Base-by-base conservation (phyloP, 2,113 vertebrate species). In the Lathamus discolor region DNA sequence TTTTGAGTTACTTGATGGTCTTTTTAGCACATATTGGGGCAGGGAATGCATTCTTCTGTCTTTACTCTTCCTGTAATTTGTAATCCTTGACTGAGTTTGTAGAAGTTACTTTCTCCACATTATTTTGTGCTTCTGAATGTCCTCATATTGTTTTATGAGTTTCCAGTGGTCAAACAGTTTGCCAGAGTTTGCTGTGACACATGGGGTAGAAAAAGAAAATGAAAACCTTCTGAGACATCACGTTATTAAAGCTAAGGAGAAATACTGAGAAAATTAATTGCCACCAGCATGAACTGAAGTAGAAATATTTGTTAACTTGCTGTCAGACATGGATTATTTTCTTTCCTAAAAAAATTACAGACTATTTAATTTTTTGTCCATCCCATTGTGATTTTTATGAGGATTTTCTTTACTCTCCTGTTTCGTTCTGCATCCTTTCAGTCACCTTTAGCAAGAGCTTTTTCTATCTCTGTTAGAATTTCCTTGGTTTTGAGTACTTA, bases 201-300 rank as follows among this genome's bases (percentile, higher is more conserved):
- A 19, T 48, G 33, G 20, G 29, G 31, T 86, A 82, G 78, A 62
- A 79, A 91, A 94, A 77, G 49, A 92, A 90, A 95, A 86, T 37
- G 35, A 92, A 84, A 95, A 88, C 49, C 79, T 90, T 84, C 44
- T 79, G 66, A 95, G 89, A 59, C 33, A 79, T 90, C 57, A 79
- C 10, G 68, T 92, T 95, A 93, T 86, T 95, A 85, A 96, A 94
- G 57, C 64, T 41, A 88, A 80, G 46, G 35, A 51, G 22, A 68
- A 84, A 73, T 76, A 80, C 85, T 87, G 82, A 35, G 85, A 95
- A 93, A 94, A 96, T 86, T 93, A 96, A 94, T 93, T 95, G 67
- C 74, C 74, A 83, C 33, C 90, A 94, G 70, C 90, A 37, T 88
- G 90, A 90, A 85, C 46, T 88, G 63, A 74, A 92, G 62, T 90